phyloP scores from a whole-genome alignment of 1,140 invertebrate species.

The Bombus polaris region DNA sequence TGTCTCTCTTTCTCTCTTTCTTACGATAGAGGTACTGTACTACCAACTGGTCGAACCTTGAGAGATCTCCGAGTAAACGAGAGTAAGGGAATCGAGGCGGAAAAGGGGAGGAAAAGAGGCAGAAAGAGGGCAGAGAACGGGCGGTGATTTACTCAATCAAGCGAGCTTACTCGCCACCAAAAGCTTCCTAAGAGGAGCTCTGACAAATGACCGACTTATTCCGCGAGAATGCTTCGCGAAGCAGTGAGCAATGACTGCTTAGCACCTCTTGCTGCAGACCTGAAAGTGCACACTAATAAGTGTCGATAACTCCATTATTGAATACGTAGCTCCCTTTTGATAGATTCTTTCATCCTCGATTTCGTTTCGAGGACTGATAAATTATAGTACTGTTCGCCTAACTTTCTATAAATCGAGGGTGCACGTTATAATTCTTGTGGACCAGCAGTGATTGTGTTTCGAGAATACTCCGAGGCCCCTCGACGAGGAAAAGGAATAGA shows the following conservation, averaged over 20 bases:
- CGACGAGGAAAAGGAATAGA: no score
- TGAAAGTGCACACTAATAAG: constrained; percentile 54
- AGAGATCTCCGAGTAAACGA: background rate
- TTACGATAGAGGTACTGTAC: no score
- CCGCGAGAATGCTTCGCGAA: constrained; percentile 23
- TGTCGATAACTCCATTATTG: constrained; percentile 51
- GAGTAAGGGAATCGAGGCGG: background rate
- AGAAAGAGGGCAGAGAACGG: background rate
- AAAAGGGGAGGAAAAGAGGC: background rate
- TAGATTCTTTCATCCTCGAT: background rate
- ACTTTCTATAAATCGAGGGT: no score
- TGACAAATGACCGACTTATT: constrained; percentile 58
- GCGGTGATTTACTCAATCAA: constrained; percentile 60
- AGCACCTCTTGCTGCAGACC: background rate
- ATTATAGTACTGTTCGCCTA: no score
- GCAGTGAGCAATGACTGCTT: constrained; percentile 7
- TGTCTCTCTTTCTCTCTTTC: background rate
- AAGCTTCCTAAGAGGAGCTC: constrained; percentile 28
- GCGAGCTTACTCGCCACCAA: constrained; percentile 41
- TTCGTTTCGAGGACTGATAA: no score
- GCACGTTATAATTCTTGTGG: no score
- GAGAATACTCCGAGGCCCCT: no score
- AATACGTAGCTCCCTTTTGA: background rate
- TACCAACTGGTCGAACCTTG: background rate
- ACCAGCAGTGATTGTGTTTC: no score